Percentiles rank a stretch among this genome's conserved stretches.
Evolutionary conservation across 2,113 vertebrate species (phyloP).

Genomic region (Urocitellus parryii): DNA sequence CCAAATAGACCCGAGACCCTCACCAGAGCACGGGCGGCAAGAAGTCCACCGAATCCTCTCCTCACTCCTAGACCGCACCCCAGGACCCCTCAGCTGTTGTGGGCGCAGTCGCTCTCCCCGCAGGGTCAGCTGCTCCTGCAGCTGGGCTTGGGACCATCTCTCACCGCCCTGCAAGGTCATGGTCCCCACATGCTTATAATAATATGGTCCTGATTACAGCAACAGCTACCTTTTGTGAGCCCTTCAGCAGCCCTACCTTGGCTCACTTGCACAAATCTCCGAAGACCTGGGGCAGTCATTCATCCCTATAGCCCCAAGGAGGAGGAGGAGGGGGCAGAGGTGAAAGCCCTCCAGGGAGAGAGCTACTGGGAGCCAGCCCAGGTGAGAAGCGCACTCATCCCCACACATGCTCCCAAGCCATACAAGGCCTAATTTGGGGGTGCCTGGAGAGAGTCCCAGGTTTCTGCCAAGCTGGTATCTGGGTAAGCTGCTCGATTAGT

Average conservation of each 20-base stretch:
- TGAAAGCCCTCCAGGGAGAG: background rate
- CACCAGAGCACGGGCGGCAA: background rate
- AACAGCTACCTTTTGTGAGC: background rate
- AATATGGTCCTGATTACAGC: rapidly evolving
- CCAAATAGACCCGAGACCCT: background rate
- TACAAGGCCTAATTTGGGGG: background rate
- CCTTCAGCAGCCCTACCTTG: background rate
- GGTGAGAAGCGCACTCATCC: background rate
- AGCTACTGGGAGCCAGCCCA: background rate
- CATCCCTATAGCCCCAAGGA: background rate
- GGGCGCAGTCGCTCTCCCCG: background rate
- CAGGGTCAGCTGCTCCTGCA: background rate
- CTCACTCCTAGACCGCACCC: background rate
- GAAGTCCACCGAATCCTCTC: conserved; percentile 57
- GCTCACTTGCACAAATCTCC: background rate
- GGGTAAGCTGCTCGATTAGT: background rate
- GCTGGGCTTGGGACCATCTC: background rate
- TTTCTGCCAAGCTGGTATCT: background rate
- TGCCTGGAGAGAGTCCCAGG: background rate
- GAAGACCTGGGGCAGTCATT: background rate
- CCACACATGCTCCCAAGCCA: background rate
- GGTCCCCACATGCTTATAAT: background rate
- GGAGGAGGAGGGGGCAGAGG: background rate
- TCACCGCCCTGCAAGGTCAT: too few species aligned
- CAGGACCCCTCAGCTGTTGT: conserved; percentile 46